A percentile compares a stretch with the other conserved stretches of the same genome.
These are phyloP conservation scores for Myotis davidii DNA, from an alignment of 2,113 vertebrate genomes.

Conservation along the genomic window DNA sequence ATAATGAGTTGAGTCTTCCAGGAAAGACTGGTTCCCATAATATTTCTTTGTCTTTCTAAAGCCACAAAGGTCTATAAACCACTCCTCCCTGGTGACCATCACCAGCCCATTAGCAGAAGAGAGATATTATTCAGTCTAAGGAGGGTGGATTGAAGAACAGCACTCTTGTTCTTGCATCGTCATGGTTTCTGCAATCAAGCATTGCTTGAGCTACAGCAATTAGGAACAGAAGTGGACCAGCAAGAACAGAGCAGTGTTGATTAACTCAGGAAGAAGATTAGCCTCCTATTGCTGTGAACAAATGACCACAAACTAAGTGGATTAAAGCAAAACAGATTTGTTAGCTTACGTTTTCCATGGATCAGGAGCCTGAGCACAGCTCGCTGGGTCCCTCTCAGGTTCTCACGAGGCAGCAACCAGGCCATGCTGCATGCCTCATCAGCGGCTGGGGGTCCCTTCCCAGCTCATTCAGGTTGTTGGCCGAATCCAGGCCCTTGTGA, in stretches of 20 bases:
- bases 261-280: neutral
- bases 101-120: neutral
- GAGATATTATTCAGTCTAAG: neutral
- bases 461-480: neutral
- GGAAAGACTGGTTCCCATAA: neutral
- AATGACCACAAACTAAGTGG: neutral
- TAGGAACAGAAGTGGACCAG: neutral
- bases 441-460: neutral
- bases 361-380: too few relatives aligned
- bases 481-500: neutral
- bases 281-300: neutral
- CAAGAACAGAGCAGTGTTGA: neutral
- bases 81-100: neutral
- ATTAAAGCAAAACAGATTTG: neutral
- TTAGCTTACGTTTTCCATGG: neutral
- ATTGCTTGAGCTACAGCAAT: neutral
- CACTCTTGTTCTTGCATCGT: neutral
- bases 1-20: slow-evolving; percentile 28
- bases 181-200: neutral
- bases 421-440: neutral
- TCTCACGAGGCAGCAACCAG: neutral
- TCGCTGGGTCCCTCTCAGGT: neutral
- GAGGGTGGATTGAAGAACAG: neutral
- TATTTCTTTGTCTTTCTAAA: slow-evolving; percentile 21
- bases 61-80: neutral